Percentiles rank a stretch among this genome's conserved stretches.
phyloP scores from a whole-genome alignment of 2,113 vertebrate species.

The Nyctereutes procyonoides region DNA sequence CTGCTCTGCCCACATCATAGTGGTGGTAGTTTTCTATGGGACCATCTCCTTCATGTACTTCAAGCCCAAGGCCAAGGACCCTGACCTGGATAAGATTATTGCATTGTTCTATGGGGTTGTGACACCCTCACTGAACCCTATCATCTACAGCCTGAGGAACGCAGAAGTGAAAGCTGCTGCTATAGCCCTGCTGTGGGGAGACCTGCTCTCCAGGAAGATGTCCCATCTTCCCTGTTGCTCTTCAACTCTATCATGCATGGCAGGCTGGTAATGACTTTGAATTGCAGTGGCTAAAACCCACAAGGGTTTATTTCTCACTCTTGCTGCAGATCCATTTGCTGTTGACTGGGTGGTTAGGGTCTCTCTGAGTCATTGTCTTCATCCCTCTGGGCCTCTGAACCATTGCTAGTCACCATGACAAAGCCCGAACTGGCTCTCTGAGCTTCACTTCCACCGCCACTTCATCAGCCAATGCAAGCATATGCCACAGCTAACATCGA shows the following conservation, averaged over 20 bases:
- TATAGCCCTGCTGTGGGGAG: not conserved
- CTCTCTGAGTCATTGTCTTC: not conserved
- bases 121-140: constrained; percentile 74
- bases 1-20: constrained; percentile 61
- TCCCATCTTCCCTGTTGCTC: not conserved
- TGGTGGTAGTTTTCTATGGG: constrained; percentile 64
- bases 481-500: not conserved
- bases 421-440: not conserved
- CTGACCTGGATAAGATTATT: constrained; percentile 59
- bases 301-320: not conserved
- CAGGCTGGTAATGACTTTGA: not conserved
- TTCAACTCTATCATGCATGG: not conserved
- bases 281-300: not conserved
- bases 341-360: not conserved
- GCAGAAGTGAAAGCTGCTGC: constrained; percentile 68
- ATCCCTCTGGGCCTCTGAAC: not conserved
- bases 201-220: constrained; percentile 40
- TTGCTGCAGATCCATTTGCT: not conserved
- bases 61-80: constrained; percentile 45
- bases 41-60: constrained; percentile 71
- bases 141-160: constrained; percentile 80
- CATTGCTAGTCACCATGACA: not conserved
- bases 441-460: not conserved
- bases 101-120: constrained; percentile 62
- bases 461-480: not conserved